These are phyloP conservation scores for Elysia crispata DNA, from an alignment of 2,888 invertebrate species.

Conservation along the genomic window DNA sequence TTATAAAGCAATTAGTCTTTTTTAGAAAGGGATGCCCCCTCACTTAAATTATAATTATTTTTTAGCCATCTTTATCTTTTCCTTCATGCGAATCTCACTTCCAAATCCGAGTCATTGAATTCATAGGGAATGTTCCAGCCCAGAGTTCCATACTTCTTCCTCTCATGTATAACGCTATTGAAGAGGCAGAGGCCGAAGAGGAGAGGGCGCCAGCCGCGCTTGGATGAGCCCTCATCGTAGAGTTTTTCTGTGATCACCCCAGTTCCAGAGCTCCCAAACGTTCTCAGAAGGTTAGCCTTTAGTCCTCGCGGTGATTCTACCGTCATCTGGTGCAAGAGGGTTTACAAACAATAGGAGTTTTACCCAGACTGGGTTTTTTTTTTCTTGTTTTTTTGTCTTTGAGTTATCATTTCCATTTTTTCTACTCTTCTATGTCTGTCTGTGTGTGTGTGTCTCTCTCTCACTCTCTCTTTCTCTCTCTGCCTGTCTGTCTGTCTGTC, in stretches of 20 bases:
- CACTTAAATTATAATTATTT: no score
- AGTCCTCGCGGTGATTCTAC: conserved; percentile 76
- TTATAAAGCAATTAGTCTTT: no score
- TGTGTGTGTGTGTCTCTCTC: no score
- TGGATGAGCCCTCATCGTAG: conserved; percentile 64
- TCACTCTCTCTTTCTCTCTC: no score
- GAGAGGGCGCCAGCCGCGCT: conserved; percentile 70
- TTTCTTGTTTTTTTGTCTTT: no score
- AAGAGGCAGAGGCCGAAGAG: conserved; percentile 76
- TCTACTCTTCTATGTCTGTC: no score
- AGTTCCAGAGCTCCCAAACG: conserved; percentile 74
- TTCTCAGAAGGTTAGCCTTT: conserved; percentile 74
- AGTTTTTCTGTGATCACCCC: conserved; percentile 71
- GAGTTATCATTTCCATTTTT: no score
- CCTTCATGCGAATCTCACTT: conserved; percentile 62
- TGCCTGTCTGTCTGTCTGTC: no score
- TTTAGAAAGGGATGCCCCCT: no score
- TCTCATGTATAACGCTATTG: conserved; percentile 76
- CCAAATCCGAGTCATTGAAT: conserved; percentile 77
- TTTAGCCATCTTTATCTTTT: no score
- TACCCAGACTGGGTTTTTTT: no score
- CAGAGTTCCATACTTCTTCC: conserved; percentile 76
- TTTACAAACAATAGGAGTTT: background rate
- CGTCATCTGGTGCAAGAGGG: conserved; percentile 71
- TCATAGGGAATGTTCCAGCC: conserved; percentile 78